Evolutionary conservation across 2,888 invertebrate species (phyloP).

Genomic region (Hydriomena furcata): DNA sequence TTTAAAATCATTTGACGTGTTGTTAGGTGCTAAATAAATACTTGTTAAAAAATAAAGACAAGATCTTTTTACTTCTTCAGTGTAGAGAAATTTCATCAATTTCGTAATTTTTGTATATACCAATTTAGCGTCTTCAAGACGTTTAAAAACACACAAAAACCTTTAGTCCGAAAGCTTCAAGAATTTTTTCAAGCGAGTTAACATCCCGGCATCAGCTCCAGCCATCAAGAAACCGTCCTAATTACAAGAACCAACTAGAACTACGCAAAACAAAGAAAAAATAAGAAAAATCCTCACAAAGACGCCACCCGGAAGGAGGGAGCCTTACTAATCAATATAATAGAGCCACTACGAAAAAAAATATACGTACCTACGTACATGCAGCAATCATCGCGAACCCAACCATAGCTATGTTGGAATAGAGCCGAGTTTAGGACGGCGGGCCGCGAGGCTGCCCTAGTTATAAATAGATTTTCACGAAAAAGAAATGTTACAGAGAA

Average conservation of each 20-base stretch:
- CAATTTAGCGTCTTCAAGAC: no score
- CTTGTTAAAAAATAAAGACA: no score
- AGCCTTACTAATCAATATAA: constrained; percentile 81
- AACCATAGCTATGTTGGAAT: constrained; percentile 40
- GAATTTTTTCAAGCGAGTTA: constrained; percentile 18
- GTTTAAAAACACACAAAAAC: no score
- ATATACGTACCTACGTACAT: constrained; percentile 61
- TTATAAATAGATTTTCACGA: constrained; percentile 84
- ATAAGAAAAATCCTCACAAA: constrained; percentile 69
- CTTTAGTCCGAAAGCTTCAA: no score
- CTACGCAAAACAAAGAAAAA: constrained; percentile 70
- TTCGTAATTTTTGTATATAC: no score
- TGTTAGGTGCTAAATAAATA: no score
- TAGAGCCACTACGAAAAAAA: constrained; percentile 82
- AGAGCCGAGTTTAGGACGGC: constrained; percentile 44
- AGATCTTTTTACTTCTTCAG: no score
- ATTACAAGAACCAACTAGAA: constrained; percentile 44
- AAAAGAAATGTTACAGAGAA: constrained; percentile 83
- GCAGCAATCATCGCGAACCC: constrained; percentile 38
- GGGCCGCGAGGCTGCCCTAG: constrained; percentile 72
- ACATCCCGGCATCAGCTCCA: constrained; percentile 16
- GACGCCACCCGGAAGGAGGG: constrained; percentile 72
- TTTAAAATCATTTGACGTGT: no score
- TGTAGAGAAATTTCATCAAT: no score
- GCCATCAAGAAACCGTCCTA: constrained; percentile 31